Evolutionary conservation across 1,140 invertebrate genomes (phyloP).

Genomic region (Lamellibrachia luymesi): DNA sequence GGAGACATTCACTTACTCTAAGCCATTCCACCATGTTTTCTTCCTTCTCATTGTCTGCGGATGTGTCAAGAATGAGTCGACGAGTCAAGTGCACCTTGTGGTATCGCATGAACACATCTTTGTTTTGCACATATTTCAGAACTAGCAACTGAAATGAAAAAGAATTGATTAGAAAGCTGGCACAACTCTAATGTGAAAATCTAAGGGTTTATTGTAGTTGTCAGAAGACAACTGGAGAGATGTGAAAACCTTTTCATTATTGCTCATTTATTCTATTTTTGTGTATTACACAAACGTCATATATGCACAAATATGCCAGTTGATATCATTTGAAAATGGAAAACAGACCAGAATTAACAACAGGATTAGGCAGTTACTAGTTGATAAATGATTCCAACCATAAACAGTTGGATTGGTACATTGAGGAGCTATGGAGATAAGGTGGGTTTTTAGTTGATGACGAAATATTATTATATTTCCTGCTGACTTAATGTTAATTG

Average conservation of each 20-base stretch:
- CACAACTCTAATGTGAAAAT: neutral
- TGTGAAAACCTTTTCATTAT: neutral
- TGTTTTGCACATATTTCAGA: slow-evolving; percentile 98
- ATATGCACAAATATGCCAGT: too few species aligned
- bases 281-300: too few species aligned
- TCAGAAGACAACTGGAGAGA: neutral
- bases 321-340: too few species aligned
- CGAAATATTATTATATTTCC: too few species aligned
- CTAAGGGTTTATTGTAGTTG: neutral
- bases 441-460: too few species aligned
- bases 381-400: too few species aligned
- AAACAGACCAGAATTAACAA: too few species aligned
- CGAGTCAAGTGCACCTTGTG: slow-evolving; percentile 97
- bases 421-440: too few species aligned
- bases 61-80: slow-evolving; percentile 90
- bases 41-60: slow-evolving; percentile 98
- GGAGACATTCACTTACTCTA: slow-evolving; percentile 48
- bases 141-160: slow-evolving; percentile 73
- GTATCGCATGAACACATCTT: slow-evolving; percentile 99
- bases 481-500: too few species aligned
- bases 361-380: too few species aligned
- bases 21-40: slow-evolving; percentile 98
- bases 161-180: neutral
- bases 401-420: too few species aligned
- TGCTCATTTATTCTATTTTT: too few species aligned